phyloP scores from a whole-genome alignment of 2,888 invertebrate genomes.

The Catocala sponsa region DNA sequence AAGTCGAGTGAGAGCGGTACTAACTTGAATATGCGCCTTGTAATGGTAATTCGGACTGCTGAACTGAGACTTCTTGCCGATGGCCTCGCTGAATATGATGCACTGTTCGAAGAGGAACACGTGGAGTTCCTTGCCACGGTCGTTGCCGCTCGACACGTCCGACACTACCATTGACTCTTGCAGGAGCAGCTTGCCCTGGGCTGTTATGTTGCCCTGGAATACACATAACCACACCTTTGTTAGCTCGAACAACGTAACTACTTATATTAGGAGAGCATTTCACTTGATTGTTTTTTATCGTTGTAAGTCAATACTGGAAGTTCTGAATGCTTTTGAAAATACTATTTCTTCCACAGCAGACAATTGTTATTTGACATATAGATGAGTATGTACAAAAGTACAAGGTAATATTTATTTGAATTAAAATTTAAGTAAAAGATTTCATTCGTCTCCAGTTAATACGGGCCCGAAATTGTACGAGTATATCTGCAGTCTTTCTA shows the following conservation, averaged over 20 bases:
- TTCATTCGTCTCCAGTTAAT: too few relatives aligned
- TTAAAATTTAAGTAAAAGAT: too few relatives aligned
- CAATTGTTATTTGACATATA: too few relatives aligned
- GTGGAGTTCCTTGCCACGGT: slow-evolving; percentile 92
- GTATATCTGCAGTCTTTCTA: too few relatives aligned
- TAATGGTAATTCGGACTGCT: slow-evolving; percentile 98
- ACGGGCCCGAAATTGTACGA: too few relatives aligned
- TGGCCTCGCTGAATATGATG: slow-evolving; percentile 98
- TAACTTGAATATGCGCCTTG: slow-evolving; percentile 98
- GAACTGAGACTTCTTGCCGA: slow-evolving; percentile 97
- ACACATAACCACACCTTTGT: slow-evolving; percentile 14
- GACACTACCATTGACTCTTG: slow-evolving; percentile 94
- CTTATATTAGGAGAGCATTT: too few relatives aligned
- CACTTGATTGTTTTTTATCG: too few relatives aligned
- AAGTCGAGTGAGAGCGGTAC: slow-evolving; percentile 29
- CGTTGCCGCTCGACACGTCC: slow-evolving; percentile 87
- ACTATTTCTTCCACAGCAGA: too few relatives aligned
- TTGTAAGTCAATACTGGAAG: too few relatives aligned
- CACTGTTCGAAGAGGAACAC: slow-evolving; percentile 99
- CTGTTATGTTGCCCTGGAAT: slow-evolving; percentile 96
- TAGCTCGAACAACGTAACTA: neutral
- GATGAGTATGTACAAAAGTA: too few relatives aligned
- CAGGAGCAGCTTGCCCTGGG: slow-evolving; percentile 97
- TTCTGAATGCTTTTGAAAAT: too few relatives aligned
- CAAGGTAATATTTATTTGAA: too few relatives aligned